These are phyloP conservation scores for Strix aluco DNA, from an alignment of 2,113 vertebrate genomes.

Conservation along the genomic window DNA sequence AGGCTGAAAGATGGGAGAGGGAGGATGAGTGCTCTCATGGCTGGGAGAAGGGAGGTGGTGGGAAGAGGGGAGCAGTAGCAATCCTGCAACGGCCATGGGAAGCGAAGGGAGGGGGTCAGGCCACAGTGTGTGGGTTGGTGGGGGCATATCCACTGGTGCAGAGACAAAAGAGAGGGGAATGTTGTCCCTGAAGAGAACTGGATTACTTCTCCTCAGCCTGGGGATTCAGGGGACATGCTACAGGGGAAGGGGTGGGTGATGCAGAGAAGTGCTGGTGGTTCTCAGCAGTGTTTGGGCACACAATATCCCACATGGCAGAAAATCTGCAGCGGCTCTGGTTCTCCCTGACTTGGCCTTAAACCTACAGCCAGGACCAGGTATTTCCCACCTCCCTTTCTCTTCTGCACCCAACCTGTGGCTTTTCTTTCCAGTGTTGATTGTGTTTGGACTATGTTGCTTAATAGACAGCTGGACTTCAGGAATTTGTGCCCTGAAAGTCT, in stretches of 20 bases:
- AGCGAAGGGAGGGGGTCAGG: not conserved
- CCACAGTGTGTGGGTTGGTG: not conserved
- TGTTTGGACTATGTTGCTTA: not conserved
- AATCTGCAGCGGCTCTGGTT: rapidly evolving
- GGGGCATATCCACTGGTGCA: too few relatives aligned
- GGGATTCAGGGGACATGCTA: not conserved
- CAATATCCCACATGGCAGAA: rapidly evolving
- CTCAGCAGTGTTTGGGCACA: not conserved
- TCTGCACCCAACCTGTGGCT: not conserved
- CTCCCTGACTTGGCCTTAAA: not conserved
- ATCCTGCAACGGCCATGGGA: rapidly evolving
- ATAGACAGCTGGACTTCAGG: not conserved
- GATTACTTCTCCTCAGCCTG: not conserved
- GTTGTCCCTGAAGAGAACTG: not conserved
- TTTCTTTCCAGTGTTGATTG: not conserved
- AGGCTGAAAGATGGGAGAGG: not conserved
- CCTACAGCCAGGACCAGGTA: not conserved
- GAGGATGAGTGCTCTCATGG: not conserved
- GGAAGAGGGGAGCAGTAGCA: not conserved
- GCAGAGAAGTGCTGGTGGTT: not conserved
- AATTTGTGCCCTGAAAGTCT: not conserved
- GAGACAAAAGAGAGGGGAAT: not conserved
- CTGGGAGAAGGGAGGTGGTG: not conserved
- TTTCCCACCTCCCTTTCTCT: not conserved
- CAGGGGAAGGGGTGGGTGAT: too few relatives aligned